phyloP scores from a whole-genome alignment of 1,140 invertebrate genomes.

The Procambarus clarkii region DNA sequence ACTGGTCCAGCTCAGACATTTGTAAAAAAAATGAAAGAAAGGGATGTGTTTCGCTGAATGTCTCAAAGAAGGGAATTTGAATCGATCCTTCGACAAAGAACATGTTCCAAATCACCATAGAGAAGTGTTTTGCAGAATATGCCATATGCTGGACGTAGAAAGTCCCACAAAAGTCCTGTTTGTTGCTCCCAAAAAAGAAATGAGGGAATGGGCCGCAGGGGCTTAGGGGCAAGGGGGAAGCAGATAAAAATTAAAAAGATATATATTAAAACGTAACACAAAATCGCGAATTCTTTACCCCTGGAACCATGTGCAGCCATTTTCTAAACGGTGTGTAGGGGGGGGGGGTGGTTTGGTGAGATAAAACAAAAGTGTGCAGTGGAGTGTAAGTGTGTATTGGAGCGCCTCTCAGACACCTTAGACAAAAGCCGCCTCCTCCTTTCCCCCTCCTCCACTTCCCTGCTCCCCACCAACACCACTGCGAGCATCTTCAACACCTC shows the following conservation, averaged over 20 bases:
- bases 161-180: conserved; percentile 11
- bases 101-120: conserved; percentile 66
- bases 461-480: background rate
- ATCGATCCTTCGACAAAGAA: conserved; percentile 68
- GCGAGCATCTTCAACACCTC: conserved; percentile 16
- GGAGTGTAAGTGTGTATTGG: conserved; percentile 27
- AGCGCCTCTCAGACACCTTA: conserved; percentile 23
- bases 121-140: conserved; percentile 35
- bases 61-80: conserved; percentile 69
- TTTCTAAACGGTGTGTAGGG: conserved; percentile 50
- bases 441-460: background rate
- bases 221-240: too few relatives aligned
- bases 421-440: conserved; percentile 15
- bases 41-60: conserved; percentile 62
- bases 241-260: conserved; percentile 20
- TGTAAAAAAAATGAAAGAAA: conserved; percentile 67
- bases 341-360: conserved; percentile 36
- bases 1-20: conserved; percentile 32
- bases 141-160: conserved; percentile 24
- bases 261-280: conserved; percentile 13
- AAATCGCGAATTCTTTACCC: conserved; percentile 29
- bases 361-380: conserved; percentile 41
- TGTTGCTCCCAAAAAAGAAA: conserved; percentile 3
- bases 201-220: background rate
- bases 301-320: conserved; percentile 55